phyloP scores from a whole-genome alignment of 2,888 invertebrate species.

The Cyclophora albipunctata region DNA sequence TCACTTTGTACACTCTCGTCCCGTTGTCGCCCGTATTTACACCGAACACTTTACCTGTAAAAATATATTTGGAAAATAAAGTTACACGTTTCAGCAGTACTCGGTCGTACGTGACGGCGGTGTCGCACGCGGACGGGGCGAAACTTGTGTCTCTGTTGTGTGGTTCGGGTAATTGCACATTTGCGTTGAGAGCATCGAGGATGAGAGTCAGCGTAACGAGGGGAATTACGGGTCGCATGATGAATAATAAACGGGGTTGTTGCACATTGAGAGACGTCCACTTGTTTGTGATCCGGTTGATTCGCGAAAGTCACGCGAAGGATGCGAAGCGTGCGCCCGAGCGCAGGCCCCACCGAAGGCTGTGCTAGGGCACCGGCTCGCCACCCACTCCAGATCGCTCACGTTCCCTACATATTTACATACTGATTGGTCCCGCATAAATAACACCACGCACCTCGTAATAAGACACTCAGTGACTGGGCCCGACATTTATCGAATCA shows the following conservation, averaged over 20 bases:
- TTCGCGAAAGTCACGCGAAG: conserved; percentile 21
- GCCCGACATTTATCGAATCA: conserved; percentile 52
- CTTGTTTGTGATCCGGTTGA: conserved; percentile 8
- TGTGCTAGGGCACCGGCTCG: conserved; percentile 45
- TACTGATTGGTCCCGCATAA: conserved; percentile 64
- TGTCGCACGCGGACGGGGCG: conserved; percentile 31
- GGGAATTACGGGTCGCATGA: conserved; percentile 20
- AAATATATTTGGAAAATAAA: conserved; percentile 53
- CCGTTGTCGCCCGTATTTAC: conserved; percentile 36
- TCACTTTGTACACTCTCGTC: conserved; percentile 51
- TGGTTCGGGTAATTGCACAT: conserved; percentile 24
- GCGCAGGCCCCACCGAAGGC: conserved; percentile 56
- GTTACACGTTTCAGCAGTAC: conserved; percentile 50
- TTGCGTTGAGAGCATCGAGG: conserved; percentile 27
- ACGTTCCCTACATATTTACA: conserved; percentile 71
- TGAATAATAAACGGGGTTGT: conserved; percentile 13
- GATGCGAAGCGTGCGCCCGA: conserved; percentile 57
- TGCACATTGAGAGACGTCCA: not conserved
- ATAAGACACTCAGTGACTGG: conserved; percentile 54
- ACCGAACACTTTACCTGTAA: conserved; percentile 56
- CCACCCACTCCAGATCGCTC: conserved; percentile 68
- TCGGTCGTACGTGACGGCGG: conserved; percentile 39
- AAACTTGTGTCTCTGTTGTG: conserved; percentile 21
- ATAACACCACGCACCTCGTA: conserved; percentile 54
- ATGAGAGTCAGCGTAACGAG: conserved; percentile 37